These are phyloP conservation scores for Drosophila subpulchrella DNA, from an alignment of 1,140 invertebrate genomes.

Conservation along the genomic window DNA sequence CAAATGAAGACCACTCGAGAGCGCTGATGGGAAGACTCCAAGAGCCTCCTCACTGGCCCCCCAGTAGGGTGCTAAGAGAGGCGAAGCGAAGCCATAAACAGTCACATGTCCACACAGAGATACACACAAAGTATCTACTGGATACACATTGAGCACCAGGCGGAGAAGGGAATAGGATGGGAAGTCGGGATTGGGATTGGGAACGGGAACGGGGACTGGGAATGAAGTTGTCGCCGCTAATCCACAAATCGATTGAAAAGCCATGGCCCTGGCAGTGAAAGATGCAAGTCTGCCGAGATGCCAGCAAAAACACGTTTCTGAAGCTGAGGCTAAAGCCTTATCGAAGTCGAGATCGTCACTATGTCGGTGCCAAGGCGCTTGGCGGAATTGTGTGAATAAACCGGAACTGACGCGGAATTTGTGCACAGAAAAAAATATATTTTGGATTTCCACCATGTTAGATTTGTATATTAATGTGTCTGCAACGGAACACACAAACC, in stretches of 20 bases:
- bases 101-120: constrained; percentile 35
- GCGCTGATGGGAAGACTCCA: constrained; percentile 39
- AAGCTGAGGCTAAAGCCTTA: constrained; percentile 20
- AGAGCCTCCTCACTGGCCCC: constrained; percentile 27
- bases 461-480: too few species aligned
- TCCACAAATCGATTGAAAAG: constrained; percentile 52
- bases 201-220: constrained; percentile 12
- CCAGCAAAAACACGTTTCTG: constrained; percentile 48
- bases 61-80: constrained; percentile 29
- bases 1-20: constrained; percentile 76
- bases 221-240: constrained; percentile 73
- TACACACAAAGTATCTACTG: constrained; percentile 38
- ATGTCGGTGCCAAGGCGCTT: constrained; percentile 38
- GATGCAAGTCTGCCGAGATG: constrained; percentile 44
- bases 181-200: not conserved
- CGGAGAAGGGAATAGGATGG: constrained; percentile 2
- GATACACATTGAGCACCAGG: constrained; percentile 23
- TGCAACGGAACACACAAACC: too few species aligned
- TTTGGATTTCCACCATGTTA: not conserved
- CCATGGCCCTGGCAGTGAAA: constrained; percentile 70
- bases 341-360: constrained; percentile 37
- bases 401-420: constrained; percentile 56
- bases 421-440: not conserved
- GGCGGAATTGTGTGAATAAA: constrained; percentile 61
- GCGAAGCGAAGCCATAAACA: constrained; percentile 45